These are phyloP conservation scores for Mizuhopecten yessoensis DNA, from an alignment of 1,140 invertebrate genomes.

Conservation along the genomic window DNA sequence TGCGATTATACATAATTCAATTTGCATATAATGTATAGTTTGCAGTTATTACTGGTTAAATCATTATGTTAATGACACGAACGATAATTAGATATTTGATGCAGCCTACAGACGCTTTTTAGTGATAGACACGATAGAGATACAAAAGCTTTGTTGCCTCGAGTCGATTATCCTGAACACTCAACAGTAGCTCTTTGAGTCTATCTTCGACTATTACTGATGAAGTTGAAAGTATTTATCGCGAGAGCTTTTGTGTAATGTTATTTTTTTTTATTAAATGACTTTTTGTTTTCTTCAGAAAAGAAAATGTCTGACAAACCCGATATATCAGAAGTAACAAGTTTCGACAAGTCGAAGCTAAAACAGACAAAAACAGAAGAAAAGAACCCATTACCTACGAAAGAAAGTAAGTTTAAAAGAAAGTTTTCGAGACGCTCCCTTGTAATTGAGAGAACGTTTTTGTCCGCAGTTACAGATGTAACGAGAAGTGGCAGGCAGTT, in stretches of 20 bases:
- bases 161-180: no score
- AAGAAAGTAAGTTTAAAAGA: constrained; percentile 94
- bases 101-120: no score
- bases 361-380: constrained; percentile 97
- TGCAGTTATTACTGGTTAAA: background rate
- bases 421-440: no score
- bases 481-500: no score
- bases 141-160: no score
- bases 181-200: no score
- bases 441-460: no score
- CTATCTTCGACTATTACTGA: no score
- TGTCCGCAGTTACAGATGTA: no score
- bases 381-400: constrained; percentile 96
- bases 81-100: background rate
- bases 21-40: background rate
- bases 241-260: no score
- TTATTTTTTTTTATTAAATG: no score
- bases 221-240: background rate
- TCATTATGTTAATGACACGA: background rate
- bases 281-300: background rate
- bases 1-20: background rate
- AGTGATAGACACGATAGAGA: no score
- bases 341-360: constrained; percentile 84
- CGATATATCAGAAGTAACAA: constrained; percentile 78
- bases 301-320: constrained; percentile 76